Evolutionary conservation across 2,888 invertebrate genomes (phyloP).

Genomic region (Clivina fossor): DNA sequence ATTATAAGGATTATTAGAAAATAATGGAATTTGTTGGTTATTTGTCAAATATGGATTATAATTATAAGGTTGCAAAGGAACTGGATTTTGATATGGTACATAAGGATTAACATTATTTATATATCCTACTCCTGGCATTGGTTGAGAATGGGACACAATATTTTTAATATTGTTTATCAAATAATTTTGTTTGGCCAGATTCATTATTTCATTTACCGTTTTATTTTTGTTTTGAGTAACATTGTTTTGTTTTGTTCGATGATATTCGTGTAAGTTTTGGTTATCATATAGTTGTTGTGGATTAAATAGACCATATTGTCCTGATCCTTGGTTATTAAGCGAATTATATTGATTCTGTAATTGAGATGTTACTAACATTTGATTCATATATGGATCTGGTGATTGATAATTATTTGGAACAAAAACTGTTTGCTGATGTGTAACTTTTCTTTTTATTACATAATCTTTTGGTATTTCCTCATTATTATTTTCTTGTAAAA

Average conservation of each 20-base stretch:
- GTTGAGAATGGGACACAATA: conserved; percentile 28
- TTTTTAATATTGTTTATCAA: conserved; percentile 28
- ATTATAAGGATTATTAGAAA: background rate
- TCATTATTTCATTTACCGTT: conserved; percentile 23
- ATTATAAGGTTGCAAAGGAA: background rate
- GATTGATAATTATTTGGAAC: conserved; percentile 41
- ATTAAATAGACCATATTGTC: conserved; percentile 24
- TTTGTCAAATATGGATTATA: background rate
- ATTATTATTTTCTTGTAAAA: conserved; percentile 21
- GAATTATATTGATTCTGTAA: conserved; percentile 9
- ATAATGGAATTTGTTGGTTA: conserved; percentile 3
- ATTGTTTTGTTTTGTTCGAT: conserved; percentile 9
- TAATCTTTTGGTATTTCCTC: conserved; percentile 46
- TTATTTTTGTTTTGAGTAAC: conserved; percentile 10
- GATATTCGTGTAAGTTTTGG: conserved; percentile 7
- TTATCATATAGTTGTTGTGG: conserved; percentile 17
- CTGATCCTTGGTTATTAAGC: background rate
- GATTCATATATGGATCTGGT: conserved; percentile 25
- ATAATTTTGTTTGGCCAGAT: conserved; percentile 26
- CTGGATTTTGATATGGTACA: conserved; percentile 3
- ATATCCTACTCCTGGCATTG: conserved; percentile 4
- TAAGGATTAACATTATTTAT: conserved; percentile 16
- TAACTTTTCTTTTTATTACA: conserved; percentile 49
- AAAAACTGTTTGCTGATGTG: conserved; percentile 49
- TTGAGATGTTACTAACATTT: conserved; percentile 27